Evolutionary conservation across 2,888 invertebrate species (phyloP).

Genomic region (Eledone cirrhosa): DNA sequence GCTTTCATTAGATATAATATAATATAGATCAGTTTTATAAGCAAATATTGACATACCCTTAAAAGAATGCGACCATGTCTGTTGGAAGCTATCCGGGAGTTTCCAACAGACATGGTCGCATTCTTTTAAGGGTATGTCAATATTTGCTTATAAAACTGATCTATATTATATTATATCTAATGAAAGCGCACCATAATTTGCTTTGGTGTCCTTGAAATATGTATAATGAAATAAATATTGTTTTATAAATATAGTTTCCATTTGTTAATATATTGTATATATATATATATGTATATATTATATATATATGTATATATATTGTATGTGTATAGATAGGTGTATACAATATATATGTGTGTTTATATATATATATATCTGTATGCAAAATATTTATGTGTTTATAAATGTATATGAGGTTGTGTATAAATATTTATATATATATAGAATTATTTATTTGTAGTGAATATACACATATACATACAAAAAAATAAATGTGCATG

Average conservation of each 20-base stretch:
- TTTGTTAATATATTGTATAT: conserved; percentile 27
- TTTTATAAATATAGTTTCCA: too few species aligned
- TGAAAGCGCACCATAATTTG: too few species aligned
- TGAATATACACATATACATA: neutral
- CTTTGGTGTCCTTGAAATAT: too few species aligned
- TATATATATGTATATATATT: neutral
- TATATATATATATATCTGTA: neutral
- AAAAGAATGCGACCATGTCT: too few species aligned
- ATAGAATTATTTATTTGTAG: neutral
- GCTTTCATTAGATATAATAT: neutral
- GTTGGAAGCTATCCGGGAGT: too few species aligned
- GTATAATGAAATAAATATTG: too few species aligned
- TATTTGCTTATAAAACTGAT: too few species aligned
- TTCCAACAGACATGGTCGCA: too few species aligned
- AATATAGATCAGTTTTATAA: neutral
- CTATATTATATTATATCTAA: too few species aligned
- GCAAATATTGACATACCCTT: too few species aligned
- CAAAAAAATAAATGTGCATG: neutral
- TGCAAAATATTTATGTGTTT: neutral
- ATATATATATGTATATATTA: conserved; percentile 21
- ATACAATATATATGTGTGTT: neutral
- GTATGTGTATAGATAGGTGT: neutral
- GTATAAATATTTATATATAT: neutral
- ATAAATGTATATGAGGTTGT: neutral
- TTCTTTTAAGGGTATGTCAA: too few species aligned